Conservation (phyloP, 1,140 invertebrate genomes). For the Caenorhabditis latens region DNA sequence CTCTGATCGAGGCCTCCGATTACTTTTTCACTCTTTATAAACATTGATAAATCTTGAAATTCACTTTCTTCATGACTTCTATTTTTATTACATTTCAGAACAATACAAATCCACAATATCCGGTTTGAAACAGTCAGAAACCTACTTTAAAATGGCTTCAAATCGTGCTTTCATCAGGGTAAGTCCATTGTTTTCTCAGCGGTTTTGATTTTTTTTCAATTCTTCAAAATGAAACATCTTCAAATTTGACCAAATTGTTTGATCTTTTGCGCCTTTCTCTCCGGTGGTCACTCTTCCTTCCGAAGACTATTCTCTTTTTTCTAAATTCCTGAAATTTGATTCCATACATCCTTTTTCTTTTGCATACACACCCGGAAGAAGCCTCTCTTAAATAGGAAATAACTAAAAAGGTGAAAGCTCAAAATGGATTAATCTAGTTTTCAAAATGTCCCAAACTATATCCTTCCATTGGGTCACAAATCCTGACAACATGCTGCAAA, state of each 20-base stretch:
- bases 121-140: not conserved
- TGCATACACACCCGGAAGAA: conserved; percentile 1
- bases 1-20: not conserved
- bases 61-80: not conserved
- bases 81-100: not conserved
- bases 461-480: not conserved
- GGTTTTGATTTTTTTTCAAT: no score
- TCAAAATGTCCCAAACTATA: not conserved
- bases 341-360: not conserved
- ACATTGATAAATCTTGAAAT: no score
- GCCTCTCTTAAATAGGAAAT: not conserved
- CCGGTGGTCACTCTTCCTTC: not conserved
- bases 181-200: not conserved
- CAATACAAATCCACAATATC: not conserved
- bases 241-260: not conserved
- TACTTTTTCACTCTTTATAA: not conserved
- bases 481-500: conserved; percentile 20
- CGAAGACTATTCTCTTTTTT: conserved; percentile 1
- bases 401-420: conserved; percentile 32
- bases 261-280: conserved; percentile 3
- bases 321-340: conserved; percentile 1
- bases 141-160: not conserved
- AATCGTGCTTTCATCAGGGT: conserved; percentile 36
- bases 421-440: not conserved
- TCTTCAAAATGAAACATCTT: not conserved